These are phyloP conservation scores for Heliothis virescens DNA, from an alignment of 1,140 invertebrate genomes.

Conservation along the genomic window DNA sequence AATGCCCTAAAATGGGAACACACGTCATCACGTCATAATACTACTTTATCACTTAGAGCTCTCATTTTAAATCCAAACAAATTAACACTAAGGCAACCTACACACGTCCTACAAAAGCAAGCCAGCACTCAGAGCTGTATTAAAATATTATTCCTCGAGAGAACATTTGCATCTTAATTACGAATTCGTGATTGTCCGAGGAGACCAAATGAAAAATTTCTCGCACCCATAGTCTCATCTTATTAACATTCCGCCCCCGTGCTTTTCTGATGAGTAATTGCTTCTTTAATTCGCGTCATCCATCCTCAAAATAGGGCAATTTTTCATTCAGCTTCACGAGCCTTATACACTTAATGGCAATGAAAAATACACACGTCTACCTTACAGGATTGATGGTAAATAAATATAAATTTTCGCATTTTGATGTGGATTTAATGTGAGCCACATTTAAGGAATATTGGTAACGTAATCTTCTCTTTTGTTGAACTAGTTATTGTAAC, in stretches of 20 bases:
- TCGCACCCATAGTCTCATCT: constrained; percentile 74
- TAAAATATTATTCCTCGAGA: constrained; percentile 44
- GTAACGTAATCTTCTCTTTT: neutral
- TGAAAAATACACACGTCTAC: constrained; percentile 56
- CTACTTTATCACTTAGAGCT: too few species aligned
- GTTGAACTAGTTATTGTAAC: too few species aligned
- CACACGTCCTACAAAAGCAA: constrained; percentile 1
- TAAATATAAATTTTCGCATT: constrained; percentile 43
- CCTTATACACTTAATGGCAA: constrained; percentile 65
- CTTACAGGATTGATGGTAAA: constrained; percentile 41
- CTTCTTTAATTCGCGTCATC: constrained; percentile 85
- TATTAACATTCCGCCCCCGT: constrained; percentile 84
- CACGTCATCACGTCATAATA: neutral
- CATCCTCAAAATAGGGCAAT: constrained; percentile 85
- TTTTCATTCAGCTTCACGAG: constrained; percentile 79
- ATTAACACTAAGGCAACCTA: neutral
- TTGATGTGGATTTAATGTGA: constrained; percentile 13
- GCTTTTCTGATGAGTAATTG: constrained; percentile 84
- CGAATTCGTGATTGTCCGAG: constrained; percentile 71
- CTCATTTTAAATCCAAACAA: neutral
- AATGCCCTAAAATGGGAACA: constrained; percentile 1
- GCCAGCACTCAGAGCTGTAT: neutral
- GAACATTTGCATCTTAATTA: constrained; percentile 73
- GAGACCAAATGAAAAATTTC: constrained; percentile 78
- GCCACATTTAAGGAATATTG: neutral